Evolutionary conservation across 2,113 vertebrate species (phyloP).

Genomic region (Tretioscincus oriximinensis): DNA sequence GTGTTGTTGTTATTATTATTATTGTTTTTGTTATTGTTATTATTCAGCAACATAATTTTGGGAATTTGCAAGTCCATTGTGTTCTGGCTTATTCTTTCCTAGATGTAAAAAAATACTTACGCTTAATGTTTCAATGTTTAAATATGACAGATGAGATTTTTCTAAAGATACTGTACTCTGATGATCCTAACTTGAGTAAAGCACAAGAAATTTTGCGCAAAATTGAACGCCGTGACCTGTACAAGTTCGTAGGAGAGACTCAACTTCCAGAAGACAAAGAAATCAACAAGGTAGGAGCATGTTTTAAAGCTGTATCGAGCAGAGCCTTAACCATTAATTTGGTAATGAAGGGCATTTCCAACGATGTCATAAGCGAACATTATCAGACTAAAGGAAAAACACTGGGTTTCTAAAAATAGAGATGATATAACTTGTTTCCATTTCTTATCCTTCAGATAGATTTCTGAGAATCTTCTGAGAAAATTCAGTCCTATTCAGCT

Average conservation of each 20-base stretch:
- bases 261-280: conserved; percentile 38
- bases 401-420: too few species aligned
- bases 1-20: too few species aligned
- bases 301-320: neutral
- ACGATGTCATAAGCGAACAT: too few species aligned
- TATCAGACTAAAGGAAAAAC: too few species aligned
- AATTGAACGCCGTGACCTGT: conserved; percentile 81
- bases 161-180: conserved; percentile 88
- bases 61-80: too few species aligned
- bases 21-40: too few species aligned
- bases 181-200: conserved; percentile 70
- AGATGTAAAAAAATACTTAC: neutral
- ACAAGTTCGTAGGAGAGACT: conserved; percentile 87
- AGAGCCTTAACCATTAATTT: neutral
- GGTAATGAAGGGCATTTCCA: neutral
- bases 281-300: conserved; percentile 61
- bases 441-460: too few species aligned
- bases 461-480: too few species aligned
- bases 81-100: neutral
- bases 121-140: conserved; percentile 10
- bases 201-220: conserved; percentile 82
- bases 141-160: conserved; percentile 84
- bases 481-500: too few species aligned
- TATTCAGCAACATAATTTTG: too few species aligned
- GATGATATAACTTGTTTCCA: too few species aligned